Conservation (phyloP, 2,113 vertebrate genomes). For the Opisthocomus hoazin region DNA sequence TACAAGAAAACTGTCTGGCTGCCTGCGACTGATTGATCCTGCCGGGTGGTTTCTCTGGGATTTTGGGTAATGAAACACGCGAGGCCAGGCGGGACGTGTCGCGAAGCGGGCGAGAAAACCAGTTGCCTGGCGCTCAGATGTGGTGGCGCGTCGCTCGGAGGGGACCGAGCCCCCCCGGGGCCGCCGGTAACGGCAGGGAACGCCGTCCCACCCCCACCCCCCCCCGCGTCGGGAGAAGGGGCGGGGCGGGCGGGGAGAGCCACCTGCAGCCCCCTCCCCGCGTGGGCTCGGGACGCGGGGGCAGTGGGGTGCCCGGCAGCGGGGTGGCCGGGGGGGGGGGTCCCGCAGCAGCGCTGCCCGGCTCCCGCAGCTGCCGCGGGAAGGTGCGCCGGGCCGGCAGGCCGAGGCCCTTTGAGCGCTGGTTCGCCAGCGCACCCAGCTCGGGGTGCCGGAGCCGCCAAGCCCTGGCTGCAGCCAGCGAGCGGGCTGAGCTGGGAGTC, state of each 20-base stretch:
- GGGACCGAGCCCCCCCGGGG: background rate
- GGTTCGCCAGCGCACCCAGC: background rate
- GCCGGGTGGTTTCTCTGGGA: slow-evolving; percentile 85
- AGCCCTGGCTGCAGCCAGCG: background rate
- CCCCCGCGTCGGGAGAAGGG: background rate
- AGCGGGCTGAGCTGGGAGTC: background rate
- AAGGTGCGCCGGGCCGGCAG: no score
- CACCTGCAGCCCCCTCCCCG: background rate
- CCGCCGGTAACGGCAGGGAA: background rate
- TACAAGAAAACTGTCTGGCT: slow-evolving; percentile 86
- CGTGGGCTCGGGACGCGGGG: no score
- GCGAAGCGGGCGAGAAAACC: slow-evolving; percentile 77
- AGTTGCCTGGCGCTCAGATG: slow-evolving; percentile 64
- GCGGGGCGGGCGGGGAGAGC: background rate
- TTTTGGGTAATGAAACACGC: slow-evolving; percentile 86
- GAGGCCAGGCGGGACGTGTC: slow-evolving; percentile 75
- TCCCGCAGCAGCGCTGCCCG: background rate
- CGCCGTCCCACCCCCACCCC: no score
- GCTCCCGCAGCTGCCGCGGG: no score
- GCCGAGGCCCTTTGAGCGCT: background rate
- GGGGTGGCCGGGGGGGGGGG: no score
- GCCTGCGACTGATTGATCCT: slow-evolving; percentile 85
- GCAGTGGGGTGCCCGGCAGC: no score
- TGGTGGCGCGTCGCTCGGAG: background rate
- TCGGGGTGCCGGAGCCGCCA: background rate